Evolutionary conservation across 1,140 invertebrate species (phyloP), one percentile per base, ranked within the genome.

Genomic region (Asbolus verrucosus): DNA sequence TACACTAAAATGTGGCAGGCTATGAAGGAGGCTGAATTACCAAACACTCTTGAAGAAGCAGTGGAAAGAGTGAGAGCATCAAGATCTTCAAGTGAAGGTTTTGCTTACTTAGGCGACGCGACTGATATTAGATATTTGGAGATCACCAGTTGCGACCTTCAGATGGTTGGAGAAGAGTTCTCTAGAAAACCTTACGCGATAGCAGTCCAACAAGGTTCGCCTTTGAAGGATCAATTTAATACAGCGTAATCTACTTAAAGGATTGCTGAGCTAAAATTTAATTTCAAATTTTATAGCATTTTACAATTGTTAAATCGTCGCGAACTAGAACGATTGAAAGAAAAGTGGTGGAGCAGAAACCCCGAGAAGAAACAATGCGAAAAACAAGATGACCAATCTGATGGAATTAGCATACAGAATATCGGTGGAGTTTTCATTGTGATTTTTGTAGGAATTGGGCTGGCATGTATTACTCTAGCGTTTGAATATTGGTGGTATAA

Each of bases 1-100:
- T 99, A 97, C 81, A 98, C 95, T 0, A 98, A 98, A 82, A 97
- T 99, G 89, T 98, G 96, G 91, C 92, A 97, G 80, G 94, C 94
- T 0, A 99, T 99, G 96, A 89, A 93, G 76, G 94, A 97, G 73
- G 91, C 94, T 0, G 87, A 85, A 0, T 86, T 98, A 14, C 96
- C 97, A 0, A 83, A 85, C 11, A 88, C 84, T 1, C 84, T 92
- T 3, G 89, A 94, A 0, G 91, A 93, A 62, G 96, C 95, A 0
- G 78, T 98, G 0, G 82, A 85, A 8, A 85, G 94, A 70, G 94
- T 99, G 0, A 82, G 90, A 1, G 87, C 86, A 13, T 91, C 90
- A 0, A 89, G 88, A 38, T 87, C 88, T 1, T 90, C 90, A 0
- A 91, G 88, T 27, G 94, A 93, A 80, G 93, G 76, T 4, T 98